Evolutionary conservation across 2,797 vertebrate species (phyloP), one percentile per base, ranked within the genome.

Genomic region (Agapornis canus): DNA sequence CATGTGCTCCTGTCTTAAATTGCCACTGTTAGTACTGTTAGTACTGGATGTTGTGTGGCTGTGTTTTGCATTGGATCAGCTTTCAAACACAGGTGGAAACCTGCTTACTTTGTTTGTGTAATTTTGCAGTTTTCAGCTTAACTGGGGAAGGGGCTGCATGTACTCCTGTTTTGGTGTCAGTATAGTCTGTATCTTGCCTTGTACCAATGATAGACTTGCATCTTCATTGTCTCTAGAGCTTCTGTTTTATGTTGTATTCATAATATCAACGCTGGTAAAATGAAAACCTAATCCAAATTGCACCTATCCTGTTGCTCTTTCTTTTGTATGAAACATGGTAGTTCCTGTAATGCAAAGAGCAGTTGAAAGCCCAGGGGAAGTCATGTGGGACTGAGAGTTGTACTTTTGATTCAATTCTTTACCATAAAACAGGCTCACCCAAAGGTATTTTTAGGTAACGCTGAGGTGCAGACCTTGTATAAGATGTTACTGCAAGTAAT

Each of bases 61-160:
- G 2, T 57, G 70, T 37, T 59, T 42, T 73, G 47, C 21, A 5
- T 3, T 80, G 70, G 26, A 42, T 80, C 27, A 63, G 12, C 31
- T 47, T 87, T 40, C 9, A 59, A 11, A 49, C 3, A 31, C 7
- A 25, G 12, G 5, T 88, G 45, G 49, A 47, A 64, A 47, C 22
- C 19, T 56, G 5, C 1, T 72, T 39, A 9, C 25, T 35, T 61
- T 35, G 4, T 75, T 72, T 5, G 2, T 76, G 0, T 7, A 13
- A 18, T 37, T 76, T 70, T 40, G 27, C 31, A n/a, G 5, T 61
- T 73, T 5, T 23, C 35, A 56, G 22, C 9, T 66, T 66, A 22
- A 37, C 0, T 1, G 3, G 6, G 25, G 31, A 90, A 56, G 39
- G 14, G 43, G 15, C 47, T 65, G 39, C 37, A 48, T 0, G 0